Base-by-base conservation (phyloP, 2,113 vertebrate genomes). In the Gavia stellata region DNA sequence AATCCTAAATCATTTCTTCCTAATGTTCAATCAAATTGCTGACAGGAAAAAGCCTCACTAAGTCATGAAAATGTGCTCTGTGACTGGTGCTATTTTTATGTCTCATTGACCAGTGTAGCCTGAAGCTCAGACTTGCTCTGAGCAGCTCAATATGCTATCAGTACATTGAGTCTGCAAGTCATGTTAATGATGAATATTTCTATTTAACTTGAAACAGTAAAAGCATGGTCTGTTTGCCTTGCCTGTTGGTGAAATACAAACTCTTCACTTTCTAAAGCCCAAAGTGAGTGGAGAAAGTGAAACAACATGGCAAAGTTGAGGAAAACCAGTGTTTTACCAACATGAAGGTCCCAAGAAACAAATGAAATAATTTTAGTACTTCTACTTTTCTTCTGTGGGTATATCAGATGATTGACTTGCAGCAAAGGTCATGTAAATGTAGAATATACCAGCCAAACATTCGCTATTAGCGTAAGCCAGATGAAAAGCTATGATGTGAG, bases 11-110 rank as follows among this genome's bases (percentile, higher is more conserved):
- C 42, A 86, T 85, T 83, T 94, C 72, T 73, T 92, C 58, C 71
- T 66, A 66, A 70, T 0, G 0, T 75, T 97, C 84, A 82, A 45
- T 95, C 86, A 95, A 72, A 82, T 21, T 90, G 62, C 71, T 94
- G 93, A 90, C 84, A 96, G 85, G 55, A 82, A 91, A 94, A 95
- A 83, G 24, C 63, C 86, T 94, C 74, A 82, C 70, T 91, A 91
- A 95, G 59, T 93, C 94, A 88, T 40, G 42, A 88, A 91, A 92
- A 91, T 74, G 55, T 78, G 53, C 55, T 89, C 74, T 87, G 81
- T 94, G 55, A 89, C n/a, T 82, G 59, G 55, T 96, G 61, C 82
- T 95, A 90, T 90, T 95, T 94, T 95, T 95, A 91, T 85, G 84
- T 88, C 74, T 94, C 95, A 95, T 61, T 93, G 92, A 87, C 67